Base-by-base conservation (phyloP, 2,888 invertebrate genomes). In the Meta bourneti region DNA sequence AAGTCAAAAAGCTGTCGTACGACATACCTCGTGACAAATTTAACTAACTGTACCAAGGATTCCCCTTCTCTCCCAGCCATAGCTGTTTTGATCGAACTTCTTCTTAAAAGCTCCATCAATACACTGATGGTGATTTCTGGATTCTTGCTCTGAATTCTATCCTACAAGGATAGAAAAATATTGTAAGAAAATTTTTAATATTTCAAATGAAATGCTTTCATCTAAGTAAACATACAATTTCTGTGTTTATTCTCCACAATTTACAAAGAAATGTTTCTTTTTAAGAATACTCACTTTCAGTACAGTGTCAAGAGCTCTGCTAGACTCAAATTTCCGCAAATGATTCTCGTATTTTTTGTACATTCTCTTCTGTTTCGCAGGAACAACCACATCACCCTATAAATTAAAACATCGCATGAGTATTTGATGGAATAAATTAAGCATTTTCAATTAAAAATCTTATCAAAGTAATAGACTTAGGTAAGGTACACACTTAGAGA, bases 81-180 rank as follows among this genome's bases (percentile, higher is more conserved):
- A 0, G 98, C 98, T 93, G 96, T 96, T 94, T 96, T 95, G 34
- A 99, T 95, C 0, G 97, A 97, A 94, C 97, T 96, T 88, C 98
- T 96, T 94, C 97, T 94, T n/a, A 97, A 97, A 93, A 99, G 95
- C 95, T 99, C 99, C 94, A 97, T 97, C 94, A 99, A 96, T 7
- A 98, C 95, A 82, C 97, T 96, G 61, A 98, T 96, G 1, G 98
- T 97, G 51, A 97, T 96, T 94, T 98, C 97, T 0, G 99, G 98
- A 71, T 80, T 91, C n/a, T 85, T 91, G 0, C 48, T 81, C 20
- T 70, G 75, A 48, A 84, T 16, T 2, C 49, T 9, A 20, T 88
- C 54, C 88, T 84, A 79, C 11, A 79, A 71, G 1, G 9, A 4
- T 4, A 34, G 34, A 4, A 19, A 51, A 72, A 19, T 16, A 72